Conservation (phyloP, 2,888 invertebrate genomes). For the Diplazon laetatorius region DNA sequence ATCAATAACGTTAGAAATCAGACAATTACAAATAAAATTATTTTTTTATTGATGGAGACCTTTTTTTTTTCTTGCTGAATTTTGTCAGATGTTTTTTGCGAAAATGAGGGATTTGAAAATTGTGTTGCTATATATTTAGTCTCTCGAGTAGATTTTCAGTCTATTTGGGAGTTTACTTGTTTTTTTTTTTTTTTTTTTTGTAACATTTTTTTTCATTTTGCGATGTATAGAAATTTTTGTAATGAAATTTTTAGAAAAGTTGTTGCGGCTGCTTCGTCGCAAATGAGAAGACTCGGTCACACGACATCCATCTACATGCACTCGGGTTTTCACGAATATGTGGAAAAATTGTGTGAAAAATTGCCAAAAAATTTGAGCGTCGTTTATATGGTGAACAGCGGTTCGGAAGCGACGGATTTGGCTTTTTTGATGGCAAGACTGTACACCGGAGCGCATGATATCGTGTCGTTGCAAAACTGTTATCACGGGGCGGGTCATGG, state of each 20-base stretch:
- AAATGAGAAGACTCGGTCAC: conserved; percentile 93
- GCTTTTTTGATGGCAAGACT: conserved; percentile 94
- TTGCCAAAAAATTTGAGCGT: conserved; percentile 94
- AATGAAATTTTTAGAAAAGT: conserved; percentile 87
- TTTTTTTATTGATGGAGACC: too few relatives aligned
- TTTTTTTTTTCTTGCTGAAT: too few relatives aligned
- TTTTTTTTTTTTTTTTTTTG: background rate
- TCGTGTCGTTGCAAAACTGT: conserved; percentile 93
- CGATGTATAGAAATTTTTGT: background rate
- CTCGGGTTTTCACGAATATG: conserved; percentile 95
- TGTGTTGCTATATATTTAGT: too few relatives aligned
- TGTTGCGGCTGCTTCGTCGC: conserved; percentile 89
- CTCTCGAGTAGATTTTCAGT: too few relatives aligned
- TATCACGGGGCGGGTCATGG: conserved; percentile 97
- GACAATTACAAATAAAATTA: too few relatives aligned
- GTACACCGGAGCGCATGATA: conserved; percentile 92
- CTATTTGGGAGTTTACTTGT: too few relatives aligned
- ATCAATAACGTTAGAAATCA: too few relatives aligned
- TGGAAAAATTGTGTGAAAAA: conserved; percentile 90
- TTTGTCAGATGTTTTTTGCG: too few relatives aligned
- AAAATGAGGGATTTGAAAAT: too few relatives aligned
- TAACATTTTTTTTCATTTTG: too few relatives aligned
- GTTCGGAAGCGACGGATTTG: conserved; percentile 98
- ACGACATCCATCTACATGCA: conserved; percentile 96
- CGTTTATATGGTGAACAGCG: conserved; percentile 97